These are phyloP conservation scores for Oscheius sp. DNA, from an alignment of 2,888 invertebrate genomes.

Conservation along the genomic window DNA sequence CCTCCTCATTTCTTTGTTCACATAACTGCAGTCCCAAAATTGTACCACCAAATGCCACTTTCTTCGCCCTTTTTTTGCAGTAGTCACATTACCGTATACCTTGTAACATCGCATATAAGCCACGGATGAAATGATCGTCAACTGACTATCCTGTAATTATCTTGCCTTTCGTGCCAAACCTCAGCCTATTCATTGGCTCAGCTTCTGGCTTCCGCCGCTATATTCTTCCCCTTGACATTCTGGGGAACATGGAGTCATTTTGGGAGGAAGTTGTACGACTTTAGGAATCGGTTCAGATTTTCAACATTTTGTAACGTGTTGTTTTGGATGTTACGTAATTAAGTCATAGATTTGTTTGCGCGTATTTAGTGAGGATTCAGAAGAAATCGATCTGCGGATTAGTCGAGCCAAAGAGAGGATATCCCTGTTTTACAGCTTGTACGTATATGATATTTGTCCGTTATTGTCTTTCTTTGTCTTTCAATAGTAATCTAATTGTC, in stretches of 20 bases:
- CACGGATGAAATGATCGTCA: no score
- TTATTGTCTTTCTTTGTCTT: no score
- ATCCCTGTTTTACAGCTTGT: slow-evolving; percentile 18
- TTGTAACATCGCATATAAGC: no score
- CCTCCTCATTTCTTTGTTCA: slow-evolving; percentile 7
- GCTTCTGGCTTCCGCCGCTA: slow-evolving; percentile 6
- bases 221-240: not conserved
- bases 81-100: no score
- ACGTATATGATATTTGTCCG: not conserved
- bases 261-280: not conserved
- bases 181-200: slow-evolving; percentile 1
- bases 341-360: not conserved
- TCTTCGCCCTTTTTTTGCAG: not conserved
- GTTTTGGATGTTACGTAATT: not conserved
- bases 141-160: slow-evolving; percentile 9
- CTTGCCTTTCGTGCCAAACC: slow-evolving; percentile 6
- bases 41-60: not conserved
- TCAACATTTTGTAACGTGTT: not conserved
- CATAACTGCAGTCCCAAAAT: not conserved
- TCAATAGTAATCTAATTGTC: no score
- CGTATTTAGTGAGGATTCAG: slow-evolving; percentile 19
- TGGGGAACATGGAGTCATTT: not conserved
- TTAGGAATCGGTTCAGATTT: not conserved
- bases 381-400: slow-evolving; percentile 32
- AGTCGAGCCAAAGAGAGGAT: slow-evolving; percentile 15